Base-by-base conservation (phyloP, 2,888 invertebrate species). In the Cryptus armator region DNA sequence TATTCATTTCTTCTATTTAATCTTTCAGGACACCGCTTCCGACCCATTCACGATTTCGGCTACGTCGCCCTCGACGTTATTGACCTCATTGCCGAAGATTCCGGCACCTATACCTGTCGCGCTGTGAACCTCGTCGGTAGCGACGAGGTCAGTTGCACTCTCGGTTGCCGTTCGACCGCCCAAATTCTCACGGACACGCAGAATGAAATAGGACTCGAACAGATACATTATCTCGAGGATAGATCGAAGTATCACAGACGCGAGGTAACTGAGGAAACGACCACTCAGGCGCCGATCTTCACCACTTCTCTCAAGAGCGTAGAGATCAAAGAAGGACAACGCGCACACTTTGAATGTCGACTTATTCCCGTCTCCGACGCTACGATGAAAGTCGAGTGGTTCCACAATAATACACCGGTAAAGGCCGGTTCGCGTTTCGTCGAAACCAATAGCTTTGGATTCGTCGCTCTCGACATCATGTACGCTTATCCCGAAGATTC, bases 1-100 rank as follows among this genome's bases (percentile, higher is more conserved):
- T 3, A 67, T 3, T 16, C 66, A 6, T 78, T 24, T 72, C 67
- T 85, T 51, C 56, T 44, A 56, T 75, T 51, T 37, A 37, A 29
- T 71, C 64, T 72, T 87, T 14, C 86, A 95, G 96, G 99, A 70
- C 98, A 99, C 93, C 96, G 99, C 91, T 99, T 99, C 95, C 96
- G 98, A 90, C 99, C 99, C 82, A 98, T 99, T 92, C 99, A 99
- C 93, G 99, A 99, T 94, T 99, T 99, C 94, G 99, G 99, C 56
- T 99, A 99, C 93, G 99, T 99, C 29, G 99, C 99, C 16, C 95
- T 99, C 86, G 99, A 99, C 92, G 98, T 99, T 86, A 96, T 99
- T 88, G 99, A 99, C 93, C 95, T 99, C 78, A 99, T 99, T 92
- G 98, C 99, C 77, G 99, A 99, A 95, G 99, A 99, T 94, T 97